Evolutionary conservation across 2,888 invertebrate species (phyloP).

Genomic region (Caenorhabditis uteleia): DNA sequence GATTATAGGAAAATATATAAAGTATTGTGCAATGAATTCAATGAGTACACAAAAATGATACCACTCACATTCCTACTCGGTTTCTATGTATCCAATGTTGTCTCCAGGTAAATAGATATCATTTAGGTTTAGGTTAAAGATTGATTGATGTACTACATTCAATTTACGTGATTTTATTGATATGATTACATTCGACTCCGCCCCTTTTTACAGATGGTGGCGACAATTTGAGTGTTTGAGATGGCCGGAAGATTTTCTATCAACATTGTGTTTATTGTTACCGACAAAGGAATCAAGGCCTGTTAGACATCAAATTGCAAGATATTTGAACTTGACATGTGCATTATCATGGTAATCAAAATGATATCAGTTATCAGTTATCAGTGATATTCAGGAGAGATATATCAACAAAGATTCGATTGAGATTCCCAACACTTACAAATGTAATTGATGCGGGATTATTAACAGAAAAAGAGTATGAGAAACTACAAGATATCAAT

Average conservation of each 20-base stretch:
- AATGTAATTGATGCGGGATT: conserved; percentile 71
- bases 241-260: conserved; percentile 58
- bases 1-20: conserved; percentile 40
- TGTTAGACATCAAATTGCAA: conserved; percentile 52
- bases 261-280: conserved; percentile 44
- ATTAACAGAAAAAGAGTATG: conserved; percentile 71
- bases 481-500: conserved; percentile 65
- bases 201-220: conserved; percentile 52
- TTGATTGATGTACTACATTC: too few relatives aligned
- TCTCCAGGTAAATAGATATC: conserved; percentile 42
- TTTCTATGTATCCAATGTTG: conserved; percentile 61
- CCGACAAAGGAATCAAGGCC: conserved; percentile 36
- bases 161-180: not conserved
- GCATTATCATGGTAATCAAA: conserved; percentile 57
- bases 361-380: too few relatives aligned
- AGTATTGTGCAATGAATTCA: conserved; percentile 45
- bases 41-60: conserved; percentile 56
- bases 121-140: too few relatives aligned
- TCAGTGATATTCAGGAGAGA: too few relatives aligned
- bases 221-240: conserved; percentile 54
- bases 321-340: conserved; percentile 56
- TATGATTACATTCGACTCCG: not conserved
- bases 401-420: conserved; percentile 51
- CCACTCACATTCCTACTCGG: conserved; percentile 60
- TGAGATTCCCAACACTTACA: conserved; percentile 70